Base-by-base conservation (phyloP, 2,797 vertebrate genomes). In the Vespertilio murinus region DNA sequence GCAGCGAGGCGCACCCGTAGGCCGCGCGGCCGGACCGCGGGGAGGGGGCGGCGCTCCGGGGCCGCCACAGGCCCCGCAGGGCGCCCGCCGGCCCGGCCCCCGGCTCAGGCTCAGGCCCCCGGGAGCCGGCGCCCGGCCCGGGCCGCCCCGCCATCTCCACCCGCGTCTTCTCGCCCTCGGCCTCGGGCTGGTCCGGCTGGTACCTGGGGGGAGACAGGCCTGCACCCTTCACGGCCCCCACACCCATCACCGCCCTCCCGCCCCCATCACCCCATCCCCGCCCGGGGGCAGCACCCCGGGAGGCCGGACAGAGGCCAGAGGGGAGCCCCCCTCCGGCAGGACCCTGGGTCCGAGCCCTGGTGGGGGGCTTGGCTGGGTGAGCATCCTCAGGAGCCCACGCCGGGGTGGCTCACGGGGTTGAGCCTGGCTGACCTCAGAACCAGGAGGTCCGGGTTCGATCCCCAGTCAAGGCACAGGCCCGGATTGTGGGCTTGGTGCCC, bases 1-100 rank as follows among this genome's bases (percentile, higher is more conserved):
- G 98, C 25, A 98, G 28, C 28, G 3, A 3, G 59, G 28, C 99
- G 86, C 98, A 98, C 13, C 25, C 22, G 2, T 99, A 99, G 84
- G 99, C 99, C 0, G 99, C 98, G 56, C 4, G 91, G 59, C 99
- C 99, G 0, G 99, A 99, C 3, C 95, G 97, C 0, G 18, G 40
- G 0, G 98, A 99, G 0, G 99, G 99, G 2, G 0, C 71, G 22
- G 98, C 97, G 0, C 70, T n/a, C 7, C 94, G 95, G 0, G 99
- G 98, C 67, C 28, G 92, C 83, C 99, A 98, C 16, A 99, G 98
- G 6, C 96, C 97, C 1, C 18, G 97, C 7, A 30, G 5, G 3
- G 93, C 97, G 95, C 38, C 59, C 9, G 98, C 97, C 0, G 12
- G 88, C 79, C 99, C 98, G 16, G 42, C 96, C n/a, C n/a, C n/a